phyloP scores from a whole-genome alignment of 1,140 invertebrate species.

The Anoplophora glabripennis region DNA sequence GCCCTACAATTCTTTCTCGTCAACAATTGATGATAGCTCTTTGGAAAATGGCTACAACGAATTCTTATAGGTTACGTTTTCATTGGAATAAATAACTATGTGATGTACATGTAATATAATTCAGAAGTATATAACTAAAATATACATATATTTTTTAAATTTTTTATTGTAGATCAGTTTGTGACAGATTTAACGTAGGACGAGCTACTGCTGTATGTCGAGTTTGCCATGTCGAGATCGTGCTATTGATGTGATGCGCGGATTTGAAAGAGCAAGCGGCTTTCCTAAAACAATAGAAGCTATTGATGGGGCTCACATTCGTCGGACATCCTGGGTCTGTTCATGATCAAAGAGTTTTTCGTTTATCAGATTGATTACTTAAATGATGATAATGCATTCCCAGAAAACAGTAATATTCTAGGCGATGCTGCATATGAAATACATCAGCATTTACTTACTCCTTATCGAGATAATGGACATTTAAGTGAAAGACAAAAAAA shows the following conservation, averaged over 20 bases:
- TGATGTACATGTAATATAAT: neutral
- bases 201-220: conserved; percentile 19
- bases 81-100: too few species aligned
- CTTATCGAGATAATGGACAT: conserved; percentile 24
- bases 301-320: conserved; percentile 31
- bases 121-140: neutral
- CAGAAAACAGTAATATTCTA: conserved; percentile 23
- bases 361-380: conserved; percentile 19
- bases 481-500: conserved; percentile 18
- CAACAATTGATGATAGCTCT: conserved; percentile 6
- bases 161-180: conserved; percentile 21
- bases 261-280: conserved; percentile 24
- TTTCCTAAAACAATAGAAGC: conserved; percentile 31
- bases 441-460: conserved; percentile 21
- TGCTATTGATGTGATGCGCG: conserved; percentile 15
- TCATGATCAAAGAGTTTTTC: conserved; percentile 23
- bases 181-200: conserved; percentile 31
- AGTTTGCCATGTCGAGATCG: conserved; percentile 18
- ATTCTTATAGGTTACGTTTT: neutral
- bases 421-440: conserved; percentile 24
- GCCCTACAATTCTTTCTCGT: neutral
- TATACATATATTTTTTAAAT: neutral
- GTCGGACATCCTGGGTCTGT: conserved; percentile 23
- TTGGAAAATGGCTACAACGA: conserved; percentile 1
- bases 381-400: conserved; percentile 14